Base-by-base conservation (phyloP, 2,113 vertebrate species). In the Carassius auratus region DNA sequence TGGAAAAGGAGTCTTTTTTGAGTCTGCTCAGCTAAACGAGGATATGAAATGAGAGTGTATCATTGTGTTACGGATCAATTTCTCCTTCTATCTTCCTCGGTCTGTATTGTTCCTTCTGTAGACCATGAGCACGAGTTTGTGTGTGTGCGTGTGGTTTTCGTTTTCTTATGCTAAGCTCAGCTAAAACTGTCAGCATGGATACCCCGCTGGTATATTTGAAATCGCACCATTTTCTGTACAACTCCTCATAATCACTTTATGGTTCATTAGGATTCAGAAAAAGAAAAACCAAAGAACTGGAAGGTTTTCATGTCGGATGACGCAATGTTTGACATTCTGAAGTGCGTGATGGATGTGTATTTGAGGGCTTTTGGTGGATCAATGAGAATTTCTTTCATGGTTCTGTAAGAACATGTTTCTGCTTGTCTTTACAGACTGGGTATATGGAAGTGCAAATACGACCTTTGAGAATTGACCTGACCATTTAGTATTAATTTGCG, bases 61-160 rank as follows among this genome's bases (percentile, higher is more conserved):
- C 85, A 86, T 85, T 87, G 85, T 88, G 85, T 84, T 85, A 52
- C 59, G 8, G 50, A 78, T 85, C 48, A 42, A 30, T 82, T 85
- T 74, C 69, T 55, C 75, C 61, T 86, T 83, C 64, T 21, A 26
- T 79, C 45, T n/a, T 69, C 76, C 26, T 50, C 19, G 19, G 38
- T 36, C 62, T 59, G 30, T 57, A 59, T 23, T 33, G 36, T 36
- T 84, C 8, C 8, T 75, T 64, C 48, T 86, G 52, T 68, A 57
- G n/a, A 83, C 55, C 57, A 36, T 62, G 57, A 62, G 77, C 33
- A 61, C 36, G 38, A 68, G 61, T 81, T 66, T 61, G 55, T 83
- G 64, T 71, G 80, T 76, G 74, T 38, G 75, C 23, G 68, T 21
- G 50, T 77, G 48, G 19, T 83, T 55, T 68, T 75, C 9, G 19